These are phyloP conservation scores for Mus spretus DNA, from an alignment of 2,797 vertebrate genomes.

Conservation along the genomic window DNA sequence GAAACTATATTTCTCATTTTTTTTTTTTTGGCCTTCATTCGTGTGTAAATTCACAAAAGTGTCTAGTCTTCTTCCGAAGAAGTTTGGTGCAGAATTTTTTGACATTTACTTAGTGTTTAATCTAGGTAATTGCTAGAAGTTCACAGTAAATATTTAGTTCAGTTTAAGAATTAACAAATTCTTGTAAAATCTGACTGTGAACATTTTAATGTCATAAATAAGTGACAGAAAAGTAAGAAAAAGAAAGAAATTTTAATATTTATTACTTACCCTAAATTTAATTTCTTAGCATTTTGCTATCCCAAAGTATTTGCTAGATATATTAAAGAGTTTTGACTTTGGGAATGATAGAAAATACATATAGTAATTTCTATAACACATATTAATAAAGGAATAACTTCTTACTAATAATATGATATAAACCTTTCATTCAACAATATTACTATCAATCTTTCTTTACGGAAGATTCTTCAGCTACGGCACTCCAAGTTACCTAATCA, in stretches of 20 bases:
- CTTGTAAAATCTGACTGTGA: background rate
- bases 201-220: slow-evolving; percentile 46
- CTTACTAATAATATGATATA: slow-evolving; percentile 74
- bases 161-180: slow-evolving; percentile 46
- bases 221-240: slow-evolving; percentile 49
- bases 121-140: background rate
- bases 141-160: slow-evolving; percentile 42
- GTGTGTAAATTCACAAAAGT: slow-evolving; percentile 10
- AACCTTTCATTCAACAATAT: slow-evolving; percentile 82
- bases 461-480: slow-evolving; percentile 82
- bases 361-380: slow-evolving; percentile 80
- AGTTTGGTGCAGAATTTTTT: slow-evolving; percentile 47
- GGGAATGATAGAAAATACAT: slow-evolving; percentile 70
- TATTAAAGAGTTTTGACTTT: slow-evolving; percentile 67
- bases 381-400: slow-evolving; percentile 73
- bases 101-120: background rate
- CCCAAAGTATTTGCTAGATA: slow-evolving; percentile 67
- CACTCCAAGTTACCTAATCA: slow-evolving; percentile 85
- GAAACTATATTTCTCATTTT: slow-evolving; percentile 7
- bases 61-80: background rate
- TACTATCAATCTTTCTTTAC: slow-evolving; percentile 83
- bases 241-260: slow-evolving; percentile 32
- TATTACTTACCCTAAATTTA: slow-evolving; percentile 48
- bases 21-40: slow-evolving; percentile 3
- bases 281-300: slow-evolving; percentile 55